Evolutionary conservation across 2,888 invertebrate species (phyloP), one percentile per base, ranked within the genome.

Genomic region (Pedicia rivosa): DNA sequence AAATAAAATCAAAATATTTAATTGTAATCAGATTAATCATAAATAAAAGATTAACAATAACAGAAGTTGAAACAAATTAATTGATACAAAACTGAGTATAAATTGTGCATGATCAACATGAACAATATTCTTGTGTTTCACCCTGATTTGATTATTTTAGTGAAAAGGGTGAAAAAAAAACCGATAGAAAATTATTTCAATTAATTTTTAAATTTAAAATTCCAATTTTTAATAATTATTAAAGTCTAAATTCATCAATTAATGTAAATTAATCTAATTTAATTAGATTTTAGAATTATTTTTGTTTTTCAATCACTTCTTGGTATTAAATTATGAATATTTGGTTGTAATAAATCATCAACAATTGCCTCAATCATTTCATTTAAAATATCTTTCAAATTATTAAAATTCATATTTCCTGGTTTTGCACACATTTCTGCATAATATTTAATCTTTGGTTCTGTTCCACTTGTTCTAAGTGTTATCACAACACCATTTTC

Each of bases 401-500:
- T 62, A 26, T 69, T 63, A 57, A 76, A 68, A 56, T 84, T 76
- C 73, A 63, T 67, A 48, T 74, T 66, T 13, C 65, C 65, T 10
- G 78, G 76, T 30, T 67, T 56, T 40, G 79, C 78, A 46, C 83
- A 78, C 39, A 90, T 66, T 59, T 95, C 98, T 1, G 88, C 82
- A 63, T 99, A 99, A 63, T 94, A 99, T 65, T 99, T 99, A 50
- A 99, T 74, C 62, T 99, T 99, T 28, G 98, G 98, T 59, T 99
- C 98, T 0, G 98, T 99, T 31, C 98, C 98, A 57, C 94, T 94
- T 2, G 95, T 92, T 44, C 98, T 71, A 22, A 99, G 63, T 0
- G 92, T 95, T 2, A 84, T 73, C 7, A 80, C 75, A 43, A 88
- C 69, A 1, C 91, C 92, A 61, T 84, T 87, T 36, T 68, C 66